Conservation (phyloP, 2,113 vertebrate species). For the Cromileptes altivelis region DNA sequence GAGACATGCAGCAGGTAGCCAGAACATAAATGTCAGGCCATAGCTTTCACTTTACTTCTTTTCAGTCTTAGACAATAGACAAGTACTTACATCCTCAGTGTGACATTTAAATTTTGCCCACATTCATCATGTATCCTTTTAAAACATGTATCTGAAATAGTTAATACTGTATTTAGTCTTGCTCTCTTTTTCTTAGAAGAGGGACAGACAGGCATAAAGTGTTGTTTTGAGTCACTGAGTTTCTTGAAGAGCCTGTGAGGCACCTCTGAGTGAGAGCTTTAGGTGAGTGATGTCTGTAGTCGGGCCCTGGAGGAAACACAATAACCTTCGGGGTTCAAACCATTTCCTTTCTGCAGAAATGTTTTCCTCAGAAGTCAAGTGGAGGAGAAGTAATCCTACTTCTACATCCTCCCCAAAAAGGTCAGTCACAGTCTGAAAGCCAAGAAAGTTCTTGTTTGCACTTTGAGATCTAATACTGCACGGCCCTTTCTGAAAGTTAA, state of each 20-base stretch:
- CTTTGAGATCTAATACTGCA: constrained; percentile 23
- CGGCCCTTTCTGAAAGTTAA: constrained; percentile 32
- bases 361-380: constrained; percentile 46
- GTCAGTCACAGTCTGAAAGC: constrained; percentile 41
- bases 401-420: constrained; percentile 41
- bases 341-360: constrained; percentile 58
- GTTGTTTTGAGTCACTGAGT: constrained; percentile 4
- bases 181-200: background rate
- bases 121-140: constrained; percentile 7
- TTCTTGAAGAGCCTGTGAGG: constrained; percentile 9
- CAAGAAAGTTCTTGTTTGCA: constrained; percentile 40
- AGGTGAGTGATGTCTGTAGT: constrained; percentile 29
- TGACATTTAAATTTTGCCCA: constrained; percentile 6
- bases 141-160: background rate
- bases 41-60: background rate
- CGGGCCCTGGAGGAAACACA: constrained; percentile 34
- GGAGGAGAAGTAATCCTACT: constrained; percentile 43
- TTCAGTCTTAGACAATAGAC: background rate
- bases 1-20: constrained; percentile 3
- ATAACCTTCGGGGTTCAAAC: constrained; percentile 44
- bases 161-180: background rate
- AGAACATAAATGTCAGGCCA: background rate
- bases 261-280: constrained; percentile 5
- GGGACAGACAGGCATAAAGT: background rate
- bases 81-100: background rate